These are phyloP conservation scores for Lamprotornis superbus DNA, from an alignment of 2,113 vertebrate species.

Conservation along the genomic window DNA sequence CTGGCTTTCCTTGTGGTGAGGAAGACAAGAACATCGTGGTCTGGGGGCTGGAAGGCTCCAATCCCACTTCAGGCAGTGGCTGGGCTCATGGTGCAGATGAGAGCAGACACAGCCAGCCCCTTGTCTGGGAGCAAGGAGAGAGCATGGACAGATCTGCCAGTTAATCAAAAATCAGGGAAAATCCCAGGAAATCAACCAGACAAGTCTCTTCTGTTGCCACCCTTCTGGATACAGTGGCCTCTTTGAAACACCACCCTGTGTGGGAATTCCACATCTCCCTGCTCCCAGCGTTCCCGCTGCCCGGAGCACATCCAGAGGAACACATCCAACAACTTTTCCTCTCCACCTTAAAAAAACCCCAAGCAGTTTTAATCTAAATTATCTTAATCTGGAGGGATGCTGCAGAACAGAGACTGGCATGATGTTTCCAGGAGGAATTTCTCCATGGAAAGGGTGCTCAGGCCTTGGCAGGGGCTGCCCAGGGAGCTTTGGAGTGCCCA, in stretches of 20 bases:
- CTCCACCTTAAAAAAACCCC: neutral
- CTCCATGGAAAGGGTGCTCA: neutral
- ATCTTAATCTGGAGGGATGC: neutral
- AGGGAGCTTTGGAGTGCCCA: neutral
- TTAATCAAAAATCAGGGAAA: neutral
- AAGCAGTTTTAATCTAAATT: neutral
- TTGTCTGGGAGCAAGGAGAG: neutral
- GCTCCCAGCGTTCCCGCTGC: accelerated
- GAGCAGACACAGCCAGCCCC: neutral
- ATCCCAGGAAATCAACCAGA: neutral
- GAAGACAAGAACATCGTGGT: neutral
- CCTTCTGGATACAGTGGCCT: neutral
- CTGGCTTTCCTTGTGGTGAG: neutral
- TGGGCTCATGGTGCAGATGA: neutral
- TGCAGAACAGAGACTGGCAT: neutral
- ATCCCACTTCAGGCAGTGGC: neutral
- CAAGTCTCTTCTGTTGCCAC: neutral
- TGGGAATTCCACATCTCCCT: neutral
- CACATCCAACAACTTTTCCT: neutral
- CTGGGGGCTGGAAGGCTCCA: neutral
- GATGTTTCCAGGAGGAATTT: neutral
- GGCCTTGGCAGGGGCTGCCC: neutral
- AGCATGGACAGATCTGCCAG: neutral
- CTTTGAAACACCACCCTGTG: neutral
- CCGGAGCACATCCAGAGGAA: accelerated